phyloP scores from a whole-genome alignment of 2,113 vertebrate species.

The Bubo bubo region DNA sequence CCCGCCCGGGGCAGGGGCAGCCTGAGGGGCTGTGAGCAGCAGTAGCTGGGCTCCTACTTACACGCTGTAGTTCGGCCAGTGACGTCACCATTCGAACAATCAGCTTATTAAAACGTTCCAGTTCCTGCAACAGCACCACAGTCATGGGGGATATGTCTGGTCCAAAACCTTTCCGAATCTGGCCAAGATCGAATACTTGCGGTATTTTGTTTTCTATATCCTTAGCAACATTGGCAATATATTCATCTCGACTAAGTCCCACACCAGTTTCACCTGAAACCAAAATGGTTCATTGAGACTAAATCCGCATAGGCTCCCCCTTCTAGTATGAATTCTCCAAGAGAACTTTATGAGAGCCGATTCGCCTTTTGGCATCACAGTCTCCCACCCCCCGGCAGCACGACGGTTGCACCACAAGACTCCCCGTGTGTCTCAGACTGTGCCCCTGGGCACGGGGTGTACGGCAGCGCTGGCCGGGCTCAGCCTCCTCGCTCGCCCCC shows the following conservation, averaged over 20 bases:
- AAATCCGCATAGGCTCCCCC: no score
- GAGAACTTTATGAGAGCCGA: neutral
- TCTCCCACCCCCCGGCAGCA: neutral
- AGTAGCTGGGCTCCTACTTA: conserved; percentile 22
- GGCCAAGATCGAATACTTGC: conserved; percentile 82
- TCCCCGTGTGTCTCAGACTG: rapidly evolving
- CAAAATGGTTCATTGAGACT: neutral
- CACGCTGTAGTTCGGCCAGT: conserved; percentile 85
- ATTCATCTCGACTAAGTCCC: conserved; percentile 87
- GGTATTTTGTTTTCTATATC: conserved; percentile 92
- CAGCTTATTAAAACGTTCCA: conserved; percentile 91
- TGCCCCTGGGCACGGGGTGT: neutral
- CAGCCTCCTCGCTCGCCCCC: neutral
- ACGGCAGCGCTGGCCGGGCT: neutral
- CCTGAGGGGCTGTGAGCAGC: neutral
- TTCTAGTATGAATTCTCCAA: neutral
- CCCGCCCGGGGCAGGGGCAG: neutral
- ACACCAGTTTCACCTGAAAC: conserved; percentile 83
- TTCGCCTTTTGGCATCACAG: neutral
- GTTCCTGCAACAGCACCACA: conserved; percentile 93
- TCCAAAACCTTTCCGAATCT: conserved; percentile 81
- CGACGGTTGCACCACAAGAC: neutral
- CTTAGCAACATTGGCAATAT: conserved; percentile 86
- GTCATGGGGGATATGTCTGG: conserved; percentile 79
- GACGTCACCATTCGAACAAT: conserved; percentile 83